Base-by-base conservation (phyloP, 37 sponge, comb jelly and placozoan species). In the Lycopodina hypogea region DNA sequence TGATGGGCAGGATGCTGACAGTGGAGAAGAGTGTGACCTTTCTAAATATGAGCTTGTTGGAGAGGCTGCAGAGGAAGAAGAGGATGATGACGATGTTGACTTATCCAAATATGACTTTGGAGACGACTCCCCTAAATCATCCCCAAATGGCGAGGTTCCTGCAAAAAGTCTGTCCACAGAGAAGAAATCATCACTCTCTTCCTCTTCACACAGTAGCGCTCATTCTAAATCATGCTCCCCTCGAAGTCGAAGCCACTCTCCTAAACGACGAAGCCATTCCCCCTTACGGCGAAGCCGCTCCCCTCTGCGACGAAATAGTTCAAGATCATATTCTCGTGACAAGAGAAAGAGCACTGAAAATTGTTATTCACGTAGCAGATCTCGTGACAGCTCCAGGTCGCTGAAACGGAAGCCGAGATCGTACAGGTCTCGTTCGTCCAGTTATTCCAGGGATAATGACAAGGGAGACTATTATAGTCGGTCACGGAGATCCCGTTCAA, bases 41-140 rank as follows among this genome's bases (percentile, higher is more conserved):
- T 89, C 90, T 9, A 93, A 93, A 68, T 93, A 93, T 72, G 90
- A 89, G 26, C 81, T 93, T 15, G 78, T 60, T 24, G 84, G 69
- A 21, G 80, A 71, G 17, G 41, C 55, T 14, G 87, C 81, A 22
- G 81, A 89, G 11, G 48, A 45, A 9, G 48, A 45, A 9, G 48
- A 45, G 48, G 76, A 50, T 17, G 75, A 36, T 19, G 71, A 48
- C 14, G 50, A 73, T 73, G 56, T 29, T 24, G 74, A 73, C 50
- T 23, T 45, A 56, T 74, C 65, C 33, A 65, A 48, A 32, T 81
- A 76, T 65, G 42, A 42, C 37, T 42, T 75, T 48, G 40, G 41
- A 40, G 32, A 19, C 1, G 17, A 14, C 26, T 55, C 56, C 14
- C 23, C 55, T 0, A 56, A 32, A 45, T 29, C 48, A n/a, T n/a